Evolutionary conservation across 1,140 invertebrate species (phyloP).

Genomic region (Drosophila truncata): DNA sequence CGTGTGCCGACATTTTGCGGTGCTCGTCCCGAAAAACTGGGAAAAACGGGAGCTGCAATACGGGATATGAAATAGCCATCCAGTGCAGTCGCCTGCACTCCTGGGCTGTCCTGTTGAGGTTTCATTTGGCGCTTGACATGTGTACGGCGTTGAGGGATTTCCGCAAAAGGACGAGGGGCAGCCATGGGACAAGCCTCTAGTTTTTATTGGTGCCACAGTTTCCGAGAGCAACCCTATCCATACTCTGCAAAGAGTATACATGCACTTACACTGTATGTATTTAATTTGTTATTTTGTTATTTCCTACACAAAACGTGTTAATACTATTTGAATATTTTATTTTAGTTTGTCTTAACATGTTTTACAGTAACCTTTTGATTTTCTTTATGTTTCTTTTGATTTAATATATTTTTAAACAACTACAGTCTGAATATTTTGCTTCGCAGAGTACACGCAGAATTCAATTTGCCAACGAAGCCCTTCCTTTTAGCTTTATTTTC

Average conservation of each 20-base stretch:
- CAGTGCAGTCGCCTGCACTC: conserved; percentile 30
- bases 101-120: conserved; percentile 64
- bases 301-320: too few relatives aligned
- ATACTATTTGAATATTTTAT: too few relatives aligned
- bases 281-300: too few relatives aligned
- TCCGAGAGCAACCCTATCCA: conserved; percentile 1
- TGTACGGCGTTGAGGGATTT: conserved; percentile 59
- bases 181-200: conserved; percentile 12
- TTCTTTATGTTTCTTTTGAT: neutral
- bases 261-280: neutral
- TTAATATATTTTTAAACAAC: too few relatives aligned
- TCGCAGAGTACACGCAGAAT: neutral
- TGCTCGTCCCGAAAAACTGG: conserved; percentile 40
- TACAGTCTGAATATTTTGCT: neutral
- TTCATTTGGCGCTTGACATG: conserved; percentile 82
- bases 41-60: conserved; percentile 31
- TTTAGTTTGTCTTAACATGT: too few relatives aligned
- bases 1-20: conserved; percentile 73
- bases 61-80: conserved; percentile 39
- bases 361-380: neutral
- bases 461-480: neutral
- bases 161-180: conserved; percentile 8
- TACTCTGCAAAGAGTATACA: neutral
- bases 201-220: conserved; percentile 41
- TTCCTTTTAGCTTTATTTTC: conserved; percentile 4